Base-by-base conservation (phyloP, 1,140 invertebrate species). In the Drosophila obscura region DNA sequence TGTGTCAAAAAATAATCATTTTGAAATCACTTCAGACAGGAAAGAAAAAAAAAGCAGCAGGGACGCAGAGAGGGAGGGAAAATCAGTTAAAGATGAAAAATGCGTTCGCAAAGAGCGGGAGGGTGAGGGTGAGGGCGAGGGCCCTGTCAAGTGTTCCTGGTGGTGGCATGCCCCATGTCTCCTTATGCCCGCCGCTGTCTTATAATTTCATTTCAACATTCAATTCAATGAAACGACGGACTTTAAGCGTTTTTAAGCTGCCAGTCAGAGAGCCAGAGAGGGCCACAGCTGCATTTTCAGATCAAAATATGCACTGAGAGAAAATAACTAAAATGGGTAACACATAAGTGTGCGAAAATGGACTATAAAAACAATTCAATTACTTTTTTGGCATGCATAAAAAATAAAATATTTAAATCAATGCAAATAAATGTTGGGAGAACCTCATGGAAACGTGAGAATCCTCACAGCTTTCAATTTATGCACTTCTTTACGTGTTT, bases 1-100 rank as follows among this genome's bases (percentile, higher is more conserved):
- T 81, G 82, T 85, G 82, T 85, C 82, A 85, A 87, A 85, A 87
- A 85, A 85, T 87, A 85, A 85, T 85, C 82, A 85, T 81, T 87
- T 85, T 56, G 74, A 85, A 85, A 85, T 85, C 82, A 87, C 78
- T 85, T 85, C 77, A 85, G 57, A 66, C 71, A 73, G 24, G 4
- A 24, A 2, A 24, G n/a, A 8, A 55, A 2, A 24, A 22, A 8
- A 55, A 41, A 43, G 24, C 51, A 31, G 11, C 31, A 41, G 13
- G n/a, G 13, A 43, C 2, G 6, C 2, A 44, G n/a, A n/a, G 41
- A 24, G 22, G 2, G 31, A 49, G 63, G 67, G 50, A 68, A 50
- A 64, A 52, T 49, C 31, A 26, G 44, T 31, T 5, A 44, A 43
- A 85, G 73, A 85, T 85, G 78, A 85, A 75, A 87, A 72, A 87